Evolutionary conservation across 2,797 vertebrate genomes (phyloP), one percentile per base, ranked within the genome.

Genomic region (Centropyge bicolor): DNA sequence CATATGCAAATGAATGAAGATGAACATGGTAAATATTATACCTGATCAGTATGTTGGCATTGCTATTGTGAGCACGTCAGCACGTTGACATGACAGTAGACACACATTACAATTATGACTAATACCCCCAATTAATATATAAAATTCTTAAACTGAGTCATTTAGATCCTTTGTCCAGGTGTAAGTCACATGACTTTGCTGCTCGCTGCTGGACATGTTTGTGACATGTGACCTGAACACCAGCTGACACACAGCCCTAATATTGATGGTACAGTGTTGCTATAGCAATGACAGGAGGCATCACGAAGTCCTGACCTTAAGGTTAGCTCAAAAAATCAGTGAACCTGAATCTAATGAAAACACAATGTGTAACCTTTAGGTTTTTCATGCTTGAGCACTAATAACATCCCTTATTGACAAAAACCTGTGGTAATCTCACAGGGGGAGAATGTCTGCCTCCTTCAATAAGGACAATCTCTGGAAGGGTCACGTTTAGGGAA

Each of bases 311-410:
- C 6, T 54, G 38, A 65, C 51, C 35, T 76, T 19, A 41, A 65
- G 38, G 54, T 56, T 24, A 4, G 8, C 16, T 60, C 38, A 35
- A 57, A 19, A 52, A 61, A 40, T 14, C 13, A 19, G 16, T 67
- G 41, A 69, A 56, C 45, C 35, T 7, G 19, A 74, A 80, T 57
- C 31, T 41, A 84, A 82, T 73, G 27, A 70, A 73, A 76, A 57
- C 10, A 27, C 22, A 36, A 5, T 20, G 6, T 46, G 11, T 72
- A 65, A 75, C 73, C 61, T 80, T 78, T 46, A 20, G 41, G 16
- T 35, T 57, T 5, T n/a, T 75, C 52, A 65, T 51, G 57, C 22
- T 57, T 68, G 59, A 57, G 8, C 62, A 57, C 62, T 27, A n/a
- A 63, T 35, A 40, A 11, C 27, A 56, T 72, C 14, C 3, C 0